Evolutionary conservation across 1,140 invertebrate species (phyloP), one percentile per base, ranked within the genome.

Genomic region (Radopholus similis): DNA sequence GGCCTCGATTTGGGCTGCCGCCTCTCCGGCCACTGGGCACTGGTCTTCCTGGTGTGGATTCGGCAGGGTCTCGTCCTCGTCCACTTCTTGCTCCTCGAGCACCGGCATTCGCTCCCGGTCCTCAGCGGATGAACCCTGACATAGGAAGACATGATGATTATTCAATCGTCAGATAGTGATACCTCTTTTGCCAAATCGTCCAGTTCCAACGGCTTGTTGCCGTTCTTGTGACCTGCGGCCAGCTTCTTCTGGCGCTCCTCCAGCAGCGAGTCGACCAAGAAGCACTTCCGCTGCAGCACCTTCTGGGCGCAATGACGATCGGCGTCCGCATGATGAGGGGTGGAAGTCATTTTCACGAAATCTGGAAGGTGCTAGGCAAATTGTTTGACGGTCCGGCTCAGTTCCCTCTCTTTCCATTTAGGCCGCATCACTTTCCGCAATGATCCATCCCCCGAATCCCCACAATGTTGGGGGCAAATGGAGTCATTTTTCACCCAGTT

Each of bases 171-270:
- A 47, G 6, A 4, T 47, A 4, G 4, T 21, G 44, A 47, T 0
- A 4, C 26, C 44, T 5, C 18, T n/a, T n/a, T n/a, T 21, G 4
- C 2, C 30, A 59, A 59, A 59, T 40, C 9, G 26, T n/a, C 38
- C 30, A 18, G 40, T 21, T 11, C 21, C 56, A 49, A 18, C 34
- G 21, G 26, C 21, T 60, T 60, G n/a, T 11, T 32, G n/a, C 32
- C 30, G 21, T 40, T 47, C 32, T 21, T 40, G 15, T 26, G 34
- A 21, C 15, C 42, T 13, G 66, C 37, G 4, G 73, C 62, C 6
- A 73, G 37, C 32, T 64, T 23, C 34, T 56, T 72, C 38, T 73
- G 71, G 2, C 74, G 73, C 21, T 73, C 75, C 56, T 73, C 71
- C 15, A 73, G 73, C 13, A 73, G 21, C 2, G 66, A 73, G 28